phyloP scores from a whole-genome alignment of 2,888 invertebrate species.

The Parasteatoda lunata region DNA sequence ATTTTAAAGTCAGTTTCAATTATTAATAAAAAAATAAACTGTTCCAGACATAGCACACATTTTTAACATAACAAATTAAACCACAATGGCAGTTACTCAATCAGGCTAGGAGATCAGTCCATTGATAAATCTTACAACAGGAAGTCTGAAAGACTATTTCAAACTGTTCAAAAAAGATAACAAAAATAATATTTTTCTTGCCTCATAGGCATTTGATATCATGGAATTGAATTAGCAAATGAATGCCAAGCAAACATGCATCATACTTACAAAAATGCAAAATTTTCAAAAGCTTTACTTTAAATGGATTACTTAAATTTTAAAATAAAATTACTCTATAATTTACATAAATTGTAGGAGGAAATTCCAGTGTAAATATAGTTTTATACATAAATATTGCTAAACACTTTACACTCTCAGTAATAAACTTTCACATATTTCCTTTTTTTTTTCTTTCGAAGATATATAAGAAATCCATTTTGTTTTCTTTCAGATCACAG shows the following conservation, averaged over 20 bases:
- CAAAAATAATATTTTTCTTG: not conserved
- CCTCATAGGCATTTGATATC: not conserved
- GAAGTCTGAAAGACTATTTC: not conserved
- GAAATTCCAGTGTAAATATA: not conserved
- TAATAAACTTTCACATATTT: not conserved
- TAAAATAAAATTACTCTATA: not conserved
- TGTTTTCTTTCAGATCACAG: slow-evolving; percentile 65
- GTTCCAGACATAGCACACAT: too few species aligned
- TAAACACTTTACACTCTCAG: not conserved
- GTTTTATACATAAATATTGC: not conserved
- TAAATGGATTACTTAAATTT: not conserved
- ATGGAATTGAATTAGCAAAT: not conserved
- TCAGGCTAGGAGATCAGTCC: too few species aligned
- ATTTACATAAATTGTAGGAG: not conserved
- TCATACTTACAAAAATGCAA: not conserved
- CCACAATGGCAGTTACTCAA: too few species aligned
- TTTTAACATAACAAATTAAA: too few species aligned
- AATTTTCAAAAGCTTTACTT: not conserved
- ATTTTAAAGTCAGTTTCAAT: too few species aligned
- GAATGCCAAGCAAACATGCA: not conserved
- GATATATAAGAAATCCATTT: not conserved
- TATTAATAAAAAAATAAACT: too few species aligned
- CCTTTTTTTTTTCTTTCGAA: not conserved
- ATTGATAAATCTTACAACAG: not conserved
- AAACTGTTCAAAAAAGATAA: not conserved